Percentiles rank a stretch among this genome's conserved stretches.
phyloP scores from a whole-genome alignment of 2,888 invertebrate species.

The Agelastica alni region DNA sequence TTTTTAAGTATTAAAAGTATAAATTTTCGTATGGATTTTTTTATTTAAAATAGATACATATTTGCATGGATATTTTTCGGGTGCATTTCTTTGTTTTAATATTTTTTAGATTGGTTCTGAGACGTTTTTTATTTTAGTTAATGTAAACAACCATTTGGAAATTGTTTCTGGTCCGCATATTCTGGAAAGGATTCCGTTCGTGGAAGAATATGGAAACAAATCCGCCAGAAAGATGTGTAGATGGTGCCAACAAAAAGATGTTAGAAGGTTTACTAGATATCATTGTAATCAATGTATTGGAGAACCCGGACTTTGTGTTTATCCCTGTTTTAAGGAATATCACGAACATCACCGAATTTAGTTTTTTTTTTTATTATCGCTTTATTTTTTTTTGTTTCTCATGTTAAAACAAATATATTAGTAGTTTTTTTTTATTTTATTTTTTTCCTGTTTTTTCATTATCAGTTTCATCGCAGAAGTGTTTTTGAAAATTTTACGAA shows the following conservation, averaged over 20 bases:
- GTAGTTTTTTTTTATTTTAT: slow-evolving; percentile 6
- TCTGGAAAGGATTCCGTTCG: slow-evolving; percentile 32
- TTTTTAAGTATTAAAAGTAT: no score
- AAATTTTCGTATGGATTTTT: no score
- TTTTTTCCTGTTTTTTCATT: slow-evolving; percentile 7
- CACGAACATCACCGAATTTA: slow-evolving; percentile 31
- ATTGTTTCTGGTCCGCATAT: slow-evolving; percentile 19
- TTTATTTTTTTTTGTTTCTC: slow-evolving; percentile 8
- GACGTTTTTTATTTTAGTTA: slow-evolving; percentile 6
- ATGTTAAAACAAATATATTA: slow-evolving; percentile 11
- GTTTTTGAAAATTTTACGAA: background rate
- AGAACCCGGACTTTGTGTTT: slow-evolving; percentile 34
- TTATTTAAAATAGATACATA: no score
- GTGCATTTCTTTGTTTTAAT: no score
- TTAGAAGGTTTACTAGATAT: slow-evolving; percentile 34
- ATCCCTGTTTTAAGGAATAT: slow-evolving; percentile 35
- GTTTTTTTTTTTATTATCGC: slow-evolving; percentile 12
- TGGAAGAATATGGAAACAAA: slow-evolving; percentile 33
- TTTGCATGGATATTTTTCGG: no score
- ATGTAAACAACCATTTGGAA: background rate
- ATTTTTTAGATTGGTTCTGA: no score
- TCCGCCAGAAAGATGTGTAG: slow-evolving; percentile 35
- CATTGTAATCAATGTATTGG: slow-evolving; percentile 35
- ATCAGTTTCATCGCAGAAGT: slow-evolving; percentile 11
- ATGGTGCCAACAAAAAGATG: slow-evolving; percentile 31